These are phyloP conservation scores for Atrichornis clamosus DNA, from an alignment of 2,113 vertebrate genomes.

Conservation along the genomic window DNA sequence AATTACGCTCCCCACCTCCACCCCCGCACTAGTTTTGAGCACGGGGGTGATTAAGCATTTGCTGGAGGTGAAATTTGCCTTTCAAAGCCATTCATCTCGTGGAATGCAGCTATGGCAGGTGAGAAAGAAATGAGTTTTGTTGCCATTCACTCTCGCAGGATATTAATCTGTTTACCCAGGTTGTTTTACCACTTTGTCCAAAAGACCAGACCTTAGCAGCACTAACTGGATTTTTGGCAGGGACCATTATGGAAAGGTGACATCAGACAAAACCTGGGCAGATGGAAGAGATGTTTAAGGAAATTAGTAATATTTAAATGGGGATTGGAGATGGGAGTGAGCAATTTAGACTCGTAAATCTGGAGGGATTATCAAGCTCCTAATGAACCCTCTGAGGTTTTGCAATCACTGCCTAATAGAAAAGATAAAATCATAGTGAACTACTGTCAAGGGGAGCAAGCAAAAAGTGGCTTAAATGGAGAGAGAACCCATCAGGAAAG, in stretches of 20 bases:
- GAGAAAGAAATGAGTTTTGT: not conserved
- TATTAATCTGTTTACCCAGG: slow-evolving; percentile 12
- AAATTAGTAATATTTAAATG: slow-evolving; percentile 62
- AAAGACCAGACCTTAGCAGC: not conserved
- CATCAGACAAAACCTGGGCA: slow-evolving; percentile 45
- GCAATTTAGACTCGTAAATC: slow-evolving; percentile 73
- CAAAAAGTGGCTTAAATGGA: not conserved
- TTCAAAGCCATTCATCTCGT: not conserved
- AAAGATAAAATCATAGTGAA: slow-evolving; percentile 69
- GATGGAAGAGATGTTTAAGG: slow-evolving; percentile 55
- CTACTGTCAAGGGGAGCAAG: slow-evolving; percentile 26
- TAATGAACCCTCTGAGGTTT: slow-evolving; percentile 72
- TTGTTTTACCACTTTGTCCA: not conserved
- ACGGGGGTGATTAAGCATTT: not conserved
- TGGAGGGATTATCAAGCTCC: slow-evolving; percentile 68
- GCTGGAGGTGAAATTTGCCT: not conserved
- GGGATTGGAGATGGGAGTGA: slow-evolving; percentile 44
- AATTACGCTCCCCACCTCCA: not conserved
- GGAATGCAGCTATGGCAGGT: not conserved
- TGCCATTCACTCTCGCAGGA: not conserved
- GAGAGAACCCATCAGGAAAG: not conserved
- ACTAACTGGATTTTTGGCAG: slow-evolving; percentile 24
- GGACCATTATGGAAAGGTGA: slow-evolving; percentile 24
- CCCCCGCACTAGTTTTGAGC: not conserved
- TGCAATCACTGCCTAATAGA: slow-evolving; percentile 61